Evolutionary conservation across 1,140 invertebrate species (phyloP).

Genomic region (Colletes gigas): DNA sequence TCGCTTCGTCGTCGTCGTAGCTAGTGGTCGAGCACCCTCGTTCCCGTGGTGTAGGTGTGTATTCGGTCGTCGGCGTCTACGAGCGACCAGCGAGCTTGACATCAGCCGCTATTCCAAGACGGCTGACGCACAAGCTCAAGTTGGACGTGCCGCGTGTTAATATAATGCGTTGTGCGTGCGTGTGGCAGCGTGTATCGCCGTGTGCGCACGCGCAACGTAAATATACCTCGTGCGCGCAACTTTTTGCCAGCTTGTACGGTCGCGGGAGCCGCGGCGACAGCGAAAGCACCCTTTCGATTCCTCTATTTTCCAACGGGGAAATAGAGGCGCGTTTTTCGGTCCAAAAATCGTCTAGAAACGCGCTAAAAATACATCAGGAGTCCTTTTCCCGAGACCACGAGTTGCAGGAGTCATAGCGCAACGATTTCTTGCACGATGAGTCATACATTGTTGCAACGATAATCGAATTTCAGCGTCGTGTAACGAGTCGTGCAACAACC

Average conservation of each 20-base stretch:
- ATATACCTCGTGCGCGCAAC: constrained; percentile 30
- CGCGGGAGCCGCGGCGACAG: background rate
- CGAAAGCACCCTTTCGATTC: background rate
- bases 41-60: background rate
- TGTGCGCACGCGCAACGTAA: constrained; percentile 38
- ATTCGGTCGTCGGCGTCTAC: constrained; percentile 56
- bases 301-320: background rate
- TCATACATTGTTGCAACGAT: no score
- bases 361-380: constrained; percentile 8
- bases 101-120: constrained; percentile 79
- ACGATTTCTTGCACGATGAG: no score
- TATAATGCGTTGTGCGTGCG: constrained; percentile 26
- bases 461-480: no score
- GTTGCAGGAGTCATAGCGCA: background rate
- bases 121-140: constrained; percentile 73
- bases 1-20: background rate
- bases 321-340: background rate
- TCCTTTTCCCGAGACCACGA: background rate
- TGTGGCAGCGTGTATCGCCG: background rate
- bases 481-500: no score
- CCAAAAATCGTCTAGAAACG: background rate
- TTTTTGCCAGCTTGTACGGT: constrained; percentile 28
- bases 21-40: constrained; percentile 33
- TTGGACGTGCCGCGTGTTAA: constrained; percentile 40
- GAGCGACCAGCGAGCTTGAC: constrained; percentile 72